A percentile compares a stretch with the other conserved stretches of the same genome.
These are phyloP conservation scores for Sphaerophoria taeniata DNA, from an alignment of 2,888 invertebrate genomes.

Conservation along the genomic window DNA sequence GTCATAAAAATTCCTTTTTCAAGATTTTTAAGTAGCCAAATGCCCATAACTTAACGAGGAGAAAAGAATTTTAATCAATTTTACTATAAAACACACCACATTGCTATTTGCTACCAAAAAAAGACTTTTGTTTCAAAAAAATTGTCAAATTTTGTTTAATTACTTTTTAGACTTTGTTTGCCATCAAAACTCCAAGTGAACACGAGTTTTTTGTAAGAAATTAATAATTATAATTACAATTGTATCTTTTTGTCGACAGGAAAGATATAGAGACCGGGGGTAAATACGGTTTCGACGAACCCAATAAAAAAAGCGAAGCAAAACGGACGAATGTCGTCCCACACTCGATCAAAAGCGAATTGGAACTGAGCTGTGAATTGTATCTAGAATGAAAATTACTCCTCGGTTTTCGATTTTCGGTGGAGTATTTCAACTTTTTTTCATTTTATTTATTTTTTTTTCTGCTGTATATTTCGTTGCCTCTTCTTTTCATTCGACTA, in stretches of 20 bases:
- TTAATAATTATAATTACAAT: background rate
- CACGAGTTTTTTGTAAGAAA: background rate
- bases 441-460: slow-evolving; percentile 4
- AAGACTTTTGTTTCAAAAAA: background rate
- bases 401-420: slow-evolving; percentile 74
- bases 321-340: slow-evolving; percentile 56
- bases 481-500: slow-evolving; percentile 31
- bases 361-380: slow-evolving; percentile 73
- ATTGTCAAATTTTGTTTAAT: background rate
- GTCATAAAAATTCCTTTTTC: slow-evolving; percentile 27
- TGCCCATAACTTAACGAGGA: background rate
- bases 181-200: background rate
- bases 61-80: slow-evolving; percentile 3
- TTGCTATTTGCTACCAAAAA: background rate
- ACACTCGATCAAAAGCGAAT: slow-evolving; percentile 73
- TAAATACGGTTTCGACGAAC: slow-evolving; percentile 23
- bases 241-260: slow-evolving; percentile 1
- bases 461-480: slow-evolving; percentile 34
- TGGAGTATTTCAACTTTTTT: slow-evolving; percentile 67
- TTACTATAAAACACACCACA: background rate
- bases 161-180: slow-evolving; percentile 15
- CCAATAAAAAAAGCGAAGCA: slow-evolving; percentile 16
- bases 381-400: slow-evolving; percentile 74
- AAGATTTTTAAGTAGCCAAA: slow-evolving; percentile 4
- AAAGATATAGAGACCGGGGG: slow-evolving; percentile 19